Conservation (phyloP, 2,797 vertebrate genomes). For the Rhynchotus rufescens region DNA sequence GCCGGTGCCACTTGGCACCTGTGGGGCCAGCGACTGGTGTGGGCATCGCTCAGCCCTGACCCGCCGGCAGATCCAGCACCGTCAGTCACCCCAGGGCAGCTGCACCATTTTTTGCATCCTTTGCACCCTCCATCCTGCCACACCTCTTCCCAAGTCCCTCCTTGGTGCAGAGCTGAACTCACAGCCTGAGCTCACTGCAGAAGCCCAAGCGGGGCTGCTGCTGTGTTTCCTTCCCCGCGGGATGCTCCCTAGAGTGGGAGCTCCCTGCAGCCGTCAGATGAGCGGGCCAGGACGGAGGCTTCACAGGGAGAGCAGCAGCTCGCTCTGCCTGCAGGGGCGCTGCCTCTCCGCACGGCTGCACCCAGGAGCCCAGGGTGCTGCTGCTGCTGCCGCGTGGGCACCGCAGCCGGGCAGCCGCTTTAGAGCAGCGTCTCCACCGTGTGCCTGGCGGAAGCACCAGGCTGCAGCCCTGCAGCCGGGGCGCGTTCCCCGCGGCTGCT, state of each 20-base stretch:
- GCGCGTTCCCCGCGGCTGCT: neutral
- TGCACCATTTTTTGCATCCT: neutral
- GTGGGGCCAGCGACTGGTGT: accelerated
- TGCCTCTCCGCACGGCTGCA: neutral
- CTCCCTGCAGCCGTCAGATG: neutral
- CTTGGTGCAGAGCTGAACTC: neutral
- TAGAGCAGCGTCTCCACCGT: neutral
- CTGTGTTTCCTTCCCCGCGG: accelerated
- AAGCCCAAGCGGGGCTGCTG: neutral
- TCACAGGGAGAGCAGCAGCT: accelerated
- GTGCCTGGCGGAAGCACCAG: neutral
- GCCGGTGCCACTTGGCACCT: neutral
- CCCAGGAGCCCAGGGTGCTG: no score
- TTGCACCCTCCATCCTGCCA: accelerated
- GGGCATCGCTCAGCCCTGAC: neutral
- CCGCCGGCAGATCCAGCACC: neutral
- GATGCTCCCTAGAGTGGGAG: neutral
- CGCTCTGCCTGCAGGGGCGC: neutral
- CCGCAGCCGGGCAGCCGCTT: no score
- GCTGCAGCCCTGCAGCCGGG: neutral
- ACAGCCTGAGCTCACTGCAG: neutral
- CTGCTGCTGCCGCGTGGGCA: no score
- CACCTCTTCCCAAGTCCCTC: neutral
- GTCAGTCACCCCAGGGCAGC: neutral
- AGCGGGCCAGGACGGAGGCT: accelerated